A percentile compares a stretch with the other conserved stretches of the same genome.
Conservation (phyloP, 2,797 vertebrate genomes). For the Pristis pectinata region DNA sequence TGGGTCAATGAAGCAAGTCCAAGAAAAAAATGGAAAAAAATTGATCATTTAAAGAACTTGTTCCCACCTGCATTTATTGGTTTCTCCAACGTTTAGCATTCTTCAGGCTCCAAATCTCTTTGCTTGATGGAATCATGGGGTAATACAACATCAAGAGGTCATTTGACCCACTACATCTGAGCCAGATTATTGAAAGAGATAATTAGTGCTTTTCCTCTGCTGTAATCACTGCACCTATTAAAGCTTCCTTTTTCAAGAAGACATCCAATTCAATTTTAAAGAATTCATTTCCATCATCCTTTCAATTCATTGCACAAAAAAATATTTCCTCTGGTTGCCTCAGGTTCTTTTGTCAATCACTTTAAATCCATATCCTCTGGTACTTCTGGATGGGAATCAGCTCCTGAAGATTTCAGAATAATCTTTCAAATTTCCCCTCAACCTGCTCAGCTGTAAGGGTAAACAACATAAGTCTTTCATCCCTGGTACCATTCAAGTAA, state of each 20-base stretch:
- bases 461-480: no score
- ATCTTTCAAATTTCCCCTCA: no score
- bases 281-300: background rate
- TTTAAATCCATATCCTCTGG: no score
- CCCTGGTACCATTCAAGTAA: no score
- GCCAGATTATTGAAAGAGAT: background rate
- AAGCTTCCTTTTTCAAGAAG: background rate
- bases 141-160: background rate
- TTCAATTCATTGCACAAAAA: background rate
- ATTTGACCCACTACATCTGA: background rate
- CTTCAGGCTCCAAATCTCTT: background rate
- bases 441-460: no score
- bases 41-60: background rate
- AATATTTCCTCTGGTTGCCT: background rate
- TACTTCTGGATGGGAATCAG: no score
- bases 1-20: background rate
- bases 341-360: no score
- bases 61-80: background rate
- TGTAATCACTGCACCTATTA: background rate
- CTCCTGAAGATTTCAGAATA: no score
- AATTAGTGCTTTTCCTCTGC: background rate
- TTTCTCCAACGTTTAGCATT: background rate
- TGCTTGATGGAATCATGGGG: background rate
- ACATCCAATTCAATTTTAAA: background rate
- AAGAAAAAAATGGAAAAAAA: background rate